Conservation (phyloP, 2,888 invertebrate species). For the Rotaria sp. region DNA sequence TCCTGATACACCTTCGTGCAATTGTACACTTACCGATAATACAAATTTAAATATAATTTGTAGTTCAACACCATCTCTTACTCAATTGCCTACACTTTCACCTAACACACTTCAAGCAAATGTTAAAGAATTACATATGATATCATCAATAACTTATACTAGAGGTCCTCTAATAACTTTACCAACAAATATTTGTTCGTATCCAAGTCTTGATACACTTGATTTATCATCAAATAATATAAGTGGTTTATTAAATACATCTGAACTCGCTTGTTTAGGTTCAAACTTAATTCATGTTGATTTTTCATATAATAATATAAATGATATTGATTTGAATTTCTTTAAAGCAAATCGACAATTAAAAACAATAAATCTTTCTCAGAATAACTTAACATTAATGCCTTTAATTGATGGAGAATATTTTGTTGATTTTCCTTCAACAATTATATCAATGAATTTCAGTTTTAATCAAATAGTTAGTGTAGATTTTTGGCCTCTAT, state of each 20-base stretch:
- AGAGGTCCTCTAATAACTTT: background rate
- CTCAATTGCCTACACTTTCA: background rate
- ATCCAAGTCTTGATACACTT: background rate
- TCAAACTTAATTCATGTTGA: background rate
- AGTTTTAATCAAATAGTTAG: background rate
- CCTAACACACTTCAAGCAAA: background rate
- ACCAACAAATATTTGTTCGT: background rate
- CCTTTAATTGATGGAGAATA: background rate
- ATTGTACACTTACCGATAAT: slow-evolving; percentile 9
- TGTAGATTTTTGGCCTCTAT: background rate
- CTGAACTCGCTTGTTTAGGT: background rate
- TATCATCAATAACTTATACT: background rate
- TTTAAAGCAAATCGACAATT: background rate
- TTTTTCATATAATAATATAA: background rate
- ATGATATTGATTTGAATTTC: background rate
- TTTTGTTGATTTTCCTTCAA: background rate
- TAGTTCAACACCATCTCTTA: background rate
- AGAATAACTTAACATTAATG: background rate
- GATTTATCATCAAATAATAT: background rate
- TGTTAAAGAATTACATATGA: background rate
- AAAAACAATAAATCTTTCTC: background rate
- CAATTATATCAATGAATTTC: background rate
- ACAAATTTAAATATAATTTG: background rate
- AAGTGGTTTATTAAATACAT: background rate
- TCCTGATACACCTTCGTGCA: background rate